Percentiles rank a stretch among this genome's conserved stretches.
These are phyloP conservation scores for Xenops minutus DNA, from an alignment of 2,797 vertebrate species.

Conservation along the genomic window DNA sequence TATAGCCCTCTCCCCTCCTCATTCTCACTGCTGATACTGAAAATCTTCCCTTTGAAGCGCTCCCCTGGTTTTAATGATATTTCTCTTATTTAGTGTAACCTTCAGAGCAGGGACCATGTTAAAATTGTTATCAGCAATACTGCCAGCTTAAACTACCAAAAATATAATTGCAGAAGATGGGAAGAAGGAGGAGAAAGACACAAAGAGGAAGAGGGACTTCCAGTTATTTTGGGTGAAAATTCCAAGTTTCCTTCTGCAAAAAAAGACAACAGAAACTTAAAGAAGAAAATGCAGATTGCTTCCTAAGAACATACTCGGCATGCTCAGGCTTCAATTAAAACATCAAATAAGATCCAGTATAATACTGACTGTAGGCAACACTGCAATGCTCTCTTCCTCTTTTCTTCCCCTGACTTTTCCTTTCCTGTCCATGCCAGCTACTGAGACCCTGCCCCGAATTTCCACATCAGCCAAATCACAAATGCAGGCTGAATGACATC, in stretches of 20 bases:
- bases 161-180: background rate
- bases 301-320: background rate
- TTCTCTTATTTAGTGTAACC: constrained; percentile 7
- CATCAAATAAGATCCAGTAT: background rate
- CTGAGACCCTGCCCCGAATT: background rate
- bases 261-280: background rate
- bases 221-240: background rate
- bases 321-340: background rate
- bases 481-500: background rate
- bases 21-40: background rate
- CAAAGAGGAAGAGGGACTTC: background rate
- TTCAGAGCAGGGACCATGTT: background rate
- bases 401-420: background rate
- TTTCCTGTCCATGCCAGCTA: background rate
- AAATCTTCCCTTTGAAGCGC: background rate
- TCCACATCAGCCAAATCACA: background rate
- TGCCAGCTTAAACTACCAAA: background rate
- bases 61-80: background rate
- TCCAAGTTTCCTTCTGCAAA: background rate
- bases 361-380: background rate
- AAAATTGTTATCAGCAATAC: background rate
- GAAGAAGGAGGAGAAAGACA: background rate
- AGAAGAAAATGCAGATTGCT: background rate
- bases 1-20: background rate
- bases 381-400: background rate